These are phyloP conservation scores for Seira sanloemensis DNA, from an alignment of 2,888 invertebrate species.

Conservation along the genomic window DNA sequence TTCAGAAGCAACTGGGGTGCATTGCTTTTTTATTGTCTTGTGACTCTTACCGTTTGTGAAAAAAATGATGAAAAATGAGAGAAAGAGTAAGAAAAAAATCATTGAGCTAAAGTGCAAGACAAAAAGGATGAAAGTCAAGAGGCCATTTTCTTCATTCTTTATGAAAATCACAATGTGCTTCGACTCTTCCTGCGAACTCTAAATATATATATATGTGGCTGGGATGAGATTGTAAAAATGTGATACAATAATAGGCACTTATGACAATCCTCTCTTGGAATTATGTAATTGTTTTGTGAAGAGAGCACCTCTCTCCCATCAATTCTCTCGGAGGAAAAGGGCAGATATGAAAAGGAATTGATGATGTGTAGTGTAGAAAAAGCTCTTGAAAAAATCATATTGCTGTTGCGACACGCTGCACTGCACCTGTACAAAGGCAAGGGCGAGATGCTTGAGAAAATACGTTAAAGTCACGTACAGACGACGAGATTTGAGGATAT, in stretches of 20 bases:
- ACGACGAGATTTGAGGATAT: background rate
- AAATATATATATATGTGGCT: too few species aligned
- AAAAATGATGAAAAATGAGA: background rate
- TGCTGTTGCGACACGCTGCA: background rate
- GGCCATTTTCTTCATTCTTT: background rate
- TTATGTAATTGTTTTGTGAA: conserved; percentile 6
- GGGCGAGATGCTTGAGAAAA: background rate
- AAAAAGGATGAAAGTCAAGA: conserved; percentile 13
- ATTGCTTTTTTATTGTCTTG: conserved; percentile 1
- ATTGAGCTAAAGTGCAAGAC: background rate
- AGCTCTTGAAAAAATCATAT: background rate
- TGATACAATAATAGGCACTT: conserved; percentile 16
- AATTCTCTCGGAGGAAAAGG: background rate
- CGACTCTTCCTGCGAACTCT: too few species aligned
- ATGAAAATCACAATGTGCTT: background rate
- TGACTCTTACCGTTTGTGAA: background rate
- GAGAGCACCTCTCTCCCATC: background rate
- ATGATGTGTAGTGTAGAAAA: background rate
- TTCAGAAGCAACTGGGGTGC: conserved; percentile 14
- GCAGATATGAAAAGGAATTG: background rate
- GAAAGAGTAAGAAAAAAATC: background rate
- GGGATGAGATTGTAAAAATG: conserved; percentile 13
- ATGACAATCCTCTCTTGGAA: conserved; percentile 5
- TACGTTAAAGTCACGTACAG: conserved; percentile 3
- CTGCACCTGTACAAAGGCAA: background rate